These are phyloP conservation scores for Tolmerus cingulatus DNA, from an alignment of 2,888 invertebrate species.

Conservation along the genomic window DNA sequence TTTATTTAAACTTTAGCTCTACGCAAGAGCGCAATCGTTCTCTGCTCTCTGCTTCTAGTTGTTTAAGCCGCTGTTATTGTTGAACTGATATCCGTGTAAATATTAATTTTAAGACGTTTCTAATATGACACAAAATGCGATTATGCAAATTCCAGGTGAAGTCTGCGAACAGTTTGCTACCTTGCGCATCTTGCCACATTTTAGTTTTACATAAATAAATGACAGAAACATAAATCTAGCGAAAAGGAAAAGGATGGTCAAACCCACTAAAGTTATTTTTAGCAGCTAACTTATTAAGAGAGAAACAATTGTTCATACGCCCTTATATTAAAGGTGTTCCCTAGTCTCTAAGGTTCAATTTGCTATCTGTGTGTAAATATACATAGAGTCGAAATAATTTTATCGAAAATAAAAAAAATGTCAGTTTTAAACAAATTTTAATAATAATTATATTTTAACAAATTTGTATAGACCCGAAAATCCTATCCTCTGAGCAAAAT, in stretches of 20 bases:
- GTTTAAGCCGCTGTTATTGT: conserved; percentile 6
- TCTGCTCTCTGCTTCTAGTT: background rate
- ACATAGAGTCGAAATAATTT: background rate
- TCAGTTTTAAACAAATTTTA: background rate
- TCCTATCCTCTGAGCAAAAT: too few relatives aligned
- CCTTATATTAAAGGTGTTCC: conserved; percentile 50
- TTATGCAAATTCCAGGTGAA: background rate
- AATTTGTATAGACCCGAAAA: too few relatives aligned
- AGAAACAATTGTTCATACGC: conserved; percentile 23
- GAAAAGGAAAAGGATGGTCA: background rate
- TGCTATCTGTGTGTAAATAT: conserved; percentile 24
- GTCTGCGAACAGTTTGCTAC: background rate
- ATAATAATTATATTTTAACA: too few relatives aligned
- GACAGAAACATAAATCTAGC: background rate
- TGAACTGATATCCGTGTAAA: conserved; percentile 30
- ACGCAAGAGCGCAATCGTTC: background rate
- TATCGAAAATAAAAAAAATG: background rate
- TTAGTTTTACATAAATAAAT: background rate
- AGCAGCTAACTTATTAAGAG: conserved; percentile 28
- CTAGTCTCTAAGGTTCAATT: background rate
- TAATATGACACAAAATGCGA: background rate
- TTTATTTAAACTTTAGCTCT: background rate
- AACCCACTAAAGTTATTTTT: background rate
- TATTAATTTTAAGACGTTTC: conserved; percentile 1
- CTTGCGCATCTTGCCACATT: background rate